Evolutionary conservation across 2,113 vertebrate genomes (phyloP), one percentile per base, ranked within the genome.

Genomic region (Platanista minor): DNA sequence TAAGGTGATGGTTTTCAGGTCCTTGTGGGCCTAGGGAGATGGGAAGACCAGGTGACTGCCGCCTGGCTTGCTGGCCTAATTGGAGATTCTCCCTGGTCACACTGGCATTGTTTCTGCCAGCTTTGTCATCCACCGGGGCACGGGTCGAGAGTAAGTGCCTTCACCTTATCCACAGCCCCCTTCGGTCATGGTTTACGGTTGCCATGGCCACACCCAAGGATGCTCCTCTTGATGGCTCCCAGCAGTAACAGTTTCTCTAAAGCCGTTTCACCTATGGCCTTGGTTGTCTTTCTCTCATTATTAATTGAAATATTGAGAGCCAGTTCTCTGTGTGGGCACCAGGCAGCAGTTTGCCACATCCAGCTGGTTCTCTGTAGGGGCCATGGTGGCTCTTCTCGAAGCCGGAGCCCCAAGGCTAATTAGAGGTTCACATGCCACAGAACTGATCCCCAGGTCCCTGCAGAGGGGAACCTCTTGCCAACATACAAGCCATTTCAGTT

Each of bases 301-400:
- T 41, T 59, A 96, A 75, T 33, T 97, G 95, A 97, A 97, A 97
- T 39, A 94, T 2, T 72, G 74, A 77, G 39, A 94, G 78, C 59
- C 54, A 54, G 87, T 72, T 77, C 54, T 82, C 82, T 3, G 27
- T 66, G 71, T 23, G 61, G 97, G 86, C 21, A 90, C 75, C 77
- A 81, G 89, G n/a, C 71, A 89, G 74, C 66, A 33, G 54, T 87
- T 71, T 91, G 57, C 90, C 94, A 94, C 46, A 43, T 15, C 43
- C 52, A 72, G 43, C 21, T 4, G 21, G 90, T 33, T 57, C 92
- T 94, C 96, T 62, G 87, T 57, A 36, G 82, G 81, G 66, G 21
- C 41, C 59, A 12, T 18, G 46, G n/a, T 9, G 8, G 75, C 86
- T 89, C 31, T 84, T 82, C 81, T 41, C 0, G 18, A 39, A 86